phyloP scores from a whole-genome alignment of 2,888 invertebrate genomes.

The Neria commutata region DNA sequence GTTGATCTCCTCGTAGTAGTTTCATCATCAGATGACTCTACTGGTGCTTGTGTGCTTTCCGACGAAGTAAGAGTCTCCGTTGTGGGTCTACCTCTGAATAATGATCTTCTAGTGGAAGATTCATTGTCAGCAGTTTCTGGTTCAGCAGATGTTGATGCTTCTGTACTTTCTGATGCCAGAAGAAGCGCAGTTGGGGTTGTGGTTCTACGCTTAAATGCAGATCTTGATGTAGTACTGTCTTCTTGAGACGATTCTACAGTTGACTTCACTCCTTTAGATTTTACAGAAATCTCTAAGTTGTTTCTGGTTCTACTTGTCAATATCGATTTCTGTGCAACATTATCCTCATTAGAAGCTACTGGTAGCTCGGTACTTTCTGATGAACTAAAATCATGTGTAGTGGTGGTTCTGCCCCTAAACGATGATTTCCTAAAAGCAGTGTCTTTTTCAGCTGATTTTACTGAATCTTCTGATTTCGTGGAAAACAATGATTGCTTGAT shows the following conservation, averaged over 20 bases:
- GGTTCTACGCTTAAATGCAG: background rate
- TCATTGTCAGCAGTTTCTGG: background rate
- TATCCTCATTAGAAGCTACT: background rate
- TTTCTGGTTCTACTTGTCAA: too few species aligned
- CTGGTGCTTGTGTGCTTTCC: background rate
- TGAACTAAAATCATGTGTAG: too few species aligned
- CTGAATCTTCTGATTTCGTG: too few species aligned
- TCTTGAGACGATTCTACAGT: background rate
- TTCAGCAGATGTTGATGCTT: background rate
- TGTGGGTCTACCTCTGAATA: background rate
- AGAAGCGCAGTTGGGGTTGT: background rate
- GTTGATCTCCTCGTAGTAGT: background rate
- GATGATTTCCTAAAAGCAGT: too few species aligned
- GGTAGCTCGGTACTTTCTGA: too few species aligned
- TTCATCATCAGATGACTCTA: background rate
- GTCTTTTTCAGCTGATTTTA: too few species aligned
- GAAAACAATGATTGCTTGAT: too few species aligned
- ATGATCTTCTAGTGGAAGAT: background rate
- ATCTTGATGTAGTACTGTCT: background rate
- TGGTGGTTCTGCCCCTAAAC: too few species aligned
- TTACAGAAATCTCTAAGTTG: too few species aligned
- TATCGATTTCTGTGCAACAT: too few species aligned
- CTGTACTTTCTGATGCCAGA: background rate
- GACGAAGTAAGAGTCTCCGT: background rate
- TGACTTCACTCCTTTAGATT: too few species aligned